phyloP scores from a whole-genome alignment of 2,888 invertebrate genomes.

The Notocelia uddmanniana region DNA sequence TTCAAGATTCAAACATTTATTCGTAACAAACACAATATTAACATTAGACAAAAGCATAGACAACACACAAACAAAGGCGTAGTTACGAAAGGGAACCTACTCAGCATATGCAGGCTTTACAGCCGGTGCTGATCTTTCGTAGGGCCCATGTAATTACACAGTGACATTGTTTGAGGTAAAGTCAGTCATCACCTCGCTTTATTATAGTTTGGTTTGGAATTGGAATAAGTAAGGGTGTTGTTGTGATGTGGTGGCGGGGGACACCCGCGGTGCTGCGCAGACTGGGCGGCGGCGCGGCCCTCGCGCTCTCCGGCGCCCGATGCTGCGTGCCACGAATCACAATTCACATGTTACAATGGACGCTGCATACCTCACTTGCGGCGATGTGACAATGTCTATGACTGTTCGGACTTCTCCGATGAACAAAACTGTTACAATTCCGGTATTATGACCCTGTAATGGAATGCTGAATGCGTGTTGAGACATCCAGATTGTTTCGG shows the following conservation, averaged over 20 bases:
- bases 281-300: slow-evolving; percentile 71
- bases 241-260: slow-evolving; percentile 5
- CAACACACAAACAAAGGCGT: no score
- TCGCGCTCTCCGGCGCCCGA: slow-evolving; percentile 66
- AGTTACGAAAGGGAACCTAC: no score
- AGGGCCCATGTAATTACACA: no score
- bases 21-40: no score
- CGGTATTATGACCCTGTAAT: slow-evolving; percentile 70
- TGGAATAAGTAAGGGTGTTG: neutral
- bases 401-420: slow-evolving; percentile 96
- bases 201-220: neutral
- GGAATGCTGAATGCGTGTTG: slow-evolving; percentile 66
- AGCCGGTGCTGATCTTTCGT: no score
- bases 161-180: neutral
- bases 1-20: no score
- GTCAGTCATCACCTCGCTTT: neutral
- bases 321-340: slow-evolving; percentile 84
- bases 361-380: slow-evolving; percentile 91
- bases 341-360: slow-evolving; percentile 91
- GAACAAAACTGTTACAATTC: slow-evolving; percentile 92
- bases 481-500: slow-evolving; percentile 47
- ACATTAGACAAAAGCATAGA: no score
- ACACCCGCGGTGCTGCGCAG: slow-evolving; percentile 63
- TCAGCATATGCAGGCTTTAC: no score
- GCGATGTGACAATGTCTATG: slow-evolving; percentile 95